These are phyloP conservation scores for Aphis gossypii DNA, from an alignment of 1,140 invertebrate genomes.

Conservation along the genomic window DNA sequence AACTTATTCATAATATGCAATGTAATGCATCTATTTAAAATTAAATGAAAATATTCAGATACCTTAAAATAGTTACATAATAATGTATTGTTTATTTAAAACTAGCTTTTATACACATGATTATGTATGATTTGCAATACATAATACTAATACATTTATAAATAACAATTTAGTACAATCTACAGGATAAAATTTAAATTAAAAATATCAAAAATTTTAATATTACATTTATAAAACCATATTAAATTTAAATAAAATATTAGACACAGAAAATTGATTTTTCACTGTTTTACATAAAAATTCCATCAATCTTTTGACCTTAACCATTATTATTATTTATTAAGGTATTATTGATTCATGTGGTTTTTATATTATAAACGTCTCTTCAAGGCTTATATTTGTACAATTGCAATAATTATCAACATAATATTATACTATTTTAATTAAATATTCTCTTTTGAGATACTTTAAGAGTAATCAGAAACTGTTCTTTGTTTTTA, in stretches of 20 bases:
- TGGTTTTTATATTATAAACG: slow-evolving; percentile 10
- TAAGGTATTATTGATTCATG: slow-evolving; percentile 29
- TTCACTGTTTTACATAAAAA: slow-evolving; percentile 37
- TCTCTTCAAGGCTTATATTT: slow-evolving; percentile 20
- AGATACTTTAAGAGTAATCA: background rate
- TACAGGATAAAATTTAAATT: too few species aligned
- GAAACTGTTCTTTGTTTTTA: background rate
- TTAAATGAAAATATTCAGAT: too few species aligned
- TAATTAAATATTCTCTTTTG: slow-evolving; percentile 38
- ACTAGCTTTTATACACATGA: too few species aligned
- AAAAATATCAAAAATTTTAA: background rate
- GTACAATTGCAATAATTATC: background rate
- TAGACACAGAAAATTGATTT: slow-evolving; percentile 25
- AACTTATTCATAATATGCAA: too few species aligned
- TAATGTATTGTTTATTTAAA: too few species aligned
- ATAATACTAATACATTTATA: too few species aligned
- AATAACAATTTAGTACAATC: too few species aligned
- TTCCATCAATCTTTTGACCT: slow-evolving; percentile 1
- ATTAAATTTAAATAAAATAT: background rate
- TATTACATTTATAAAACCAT: background rate
- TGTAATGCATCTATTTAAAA: too few species aligned
- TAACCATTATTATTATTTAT: slow-evolving; percentile 47
- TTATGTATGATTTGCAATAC: too few species aligned
- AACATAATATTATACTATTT: slow-evolving; percentile 17
- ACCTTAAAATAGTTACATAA: too few species aligned